phyloP scores from a whole-genome alignment of 2,888 invertebrate genomes.

The Drosophila ochracea region DNA sequence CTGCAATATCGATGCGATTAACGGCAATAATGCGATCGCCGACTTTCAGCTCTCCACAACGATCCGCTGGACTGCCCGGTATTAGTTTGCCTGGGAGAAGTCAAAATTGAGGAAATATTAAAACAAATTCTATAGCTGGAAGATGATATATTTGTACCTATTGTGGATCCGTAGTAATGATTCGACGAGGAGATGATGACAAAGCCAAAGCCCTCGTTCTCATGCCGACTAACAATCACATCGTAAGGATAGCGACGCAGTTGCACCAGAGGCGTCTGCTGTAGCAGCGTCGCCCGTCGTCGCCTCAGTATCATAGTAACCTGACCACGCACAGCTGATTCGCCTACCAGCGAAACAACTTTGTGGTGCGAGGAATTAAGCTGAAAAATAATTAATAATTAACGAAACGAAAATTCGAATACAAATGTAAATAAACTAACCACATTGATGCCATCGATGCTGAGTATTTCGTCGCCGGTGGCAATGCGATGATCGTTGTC shows the following conservation, averaged over 20 bases:
- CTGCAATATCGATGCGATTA: conserved; percentile 95
- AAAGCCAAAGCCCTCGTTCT: conserved; percentile 99
- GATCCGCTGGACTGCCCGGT: conserved; percentile 97
- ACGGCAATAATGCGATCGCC: conserved; percentile 98
- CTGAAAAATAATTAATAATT: conserved; percentile 66
- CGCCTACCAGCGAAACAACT: conserved; percentile 96
- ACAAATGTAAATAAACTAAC: conserved; percentile 83
- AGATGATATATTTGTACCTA: conserved; percentile 87
- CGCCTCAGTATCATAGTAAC: conserved; percentile 92
- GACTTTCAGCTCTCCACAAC: conserved; percentile 95
- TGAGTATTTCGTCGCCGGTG: conserved; percentile 97
- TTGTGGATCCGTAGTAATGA: conserved; percentile 91
- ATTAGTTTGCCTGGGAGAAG: conserved; percentile 92
- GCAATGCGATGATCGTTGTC: conserved; percentile 95
- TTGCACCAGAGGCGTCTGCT: conserved; percentile 52
- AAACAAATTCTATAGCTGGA: not conserved
- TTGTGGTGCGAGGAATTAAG: conserved; percentile 95
- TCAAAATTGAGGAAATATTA: not conserved
- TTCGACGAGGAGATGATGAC: conserved; percentile 98
- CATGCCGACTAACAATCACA: conserved; percentile 94
- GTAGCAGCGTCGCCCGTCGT: conserved; percentile 74
- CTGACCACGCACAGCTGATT: conserved; percentile 94
- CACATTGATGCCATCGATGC: conserved; percentile 95
- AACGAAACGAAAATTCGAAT: not conserved
- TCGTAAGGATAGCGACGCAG: conserved; percentile 90